A percentile compares a stretch with the other conserved stretches of the same genome.
Conservation (phyloP, 2,888 invertebrate genomes). For the Mythimna pallens region DNA sequence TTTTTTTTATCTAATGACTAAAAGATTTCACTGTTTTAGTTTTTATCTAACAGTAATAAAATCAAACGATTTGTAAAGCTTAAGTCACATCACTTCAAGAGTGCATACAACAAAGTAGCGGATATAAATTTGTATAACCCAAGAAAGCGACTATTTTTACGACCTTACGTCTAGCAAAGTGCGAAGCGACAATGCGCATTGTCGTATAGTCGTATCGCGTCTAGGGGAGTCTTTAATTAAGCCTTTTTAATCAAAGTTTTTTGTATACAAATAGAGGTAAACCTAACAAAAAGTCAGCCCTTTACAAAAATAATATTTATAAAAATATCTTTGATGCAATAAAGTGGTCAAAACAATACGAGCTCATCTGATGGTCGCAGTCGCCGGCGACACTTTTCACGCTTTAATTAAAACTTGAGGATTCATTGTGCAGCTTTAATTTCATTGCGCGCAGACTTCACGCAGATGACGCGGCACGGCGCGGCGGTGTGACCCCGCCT, state of each 20-base stretch:
- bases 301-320: conserved; percentile 31
- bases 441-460: conserved; percentile 70
- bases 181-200: background rate
- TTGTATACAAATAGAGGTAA: conserved; percentile 1
- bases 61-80: background rate
- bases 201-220: background rate
- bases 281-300: conserved; percentile 2
- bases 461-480: conserved; percentile 66
- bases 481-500: conserved; percentile 54
- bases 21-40: background rate
- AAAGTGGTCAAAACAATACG: conserved; percentile 60
- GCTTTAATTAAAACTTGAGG: conserved; percentile 83
- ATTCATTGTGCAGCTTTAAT: conserved; percentile 78
- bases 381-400: conserved; percentile 70
- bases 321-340: conserved; percentile 39
- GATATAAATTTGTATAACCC: background rate
- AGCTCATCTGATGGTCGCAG: conserved; percentile 55
- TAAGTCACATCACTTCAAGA: background rate
- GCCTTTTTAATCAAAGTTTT: background rate
- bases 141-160: background rate
- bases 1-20: background rate
- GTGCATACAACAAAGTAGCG: background rate
- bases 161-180: background rate
- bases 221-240: background rate
- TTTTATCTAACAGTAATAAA: background rate